Evolutionary conservation across 1,140 invertebrate species (phyloP), one percentile per base, ranked within the genome.

Genomic region (Drosophila lowei): DNA sequence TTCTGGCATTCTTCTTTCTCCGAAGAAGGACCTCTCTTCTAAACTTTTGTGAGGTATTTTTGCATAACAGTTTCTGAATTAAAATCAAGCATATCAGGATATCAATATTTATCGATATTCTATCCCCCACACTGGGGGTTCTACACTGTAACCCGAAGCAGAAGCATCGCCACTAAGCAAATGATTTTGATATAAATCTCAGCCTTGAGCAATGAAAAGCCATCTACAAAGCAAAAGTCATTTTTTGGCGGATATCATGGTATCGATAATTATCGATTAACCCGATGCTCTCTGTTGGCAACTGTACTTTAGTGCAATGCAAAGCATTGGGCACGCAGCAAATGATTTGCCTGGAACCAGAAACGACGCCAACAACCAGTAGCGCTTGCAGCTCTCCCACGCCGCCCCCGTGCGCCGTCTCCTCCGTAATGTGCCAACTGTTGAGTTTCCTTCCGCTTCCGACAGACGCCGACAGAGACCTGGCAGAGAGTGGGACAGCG

Each of bases 391-490:
- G 15, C 9, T 42, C 4, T 34, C 49, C 42, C 46, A 25, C 28
- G 38, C 3, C 42, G 21, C 11, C 13, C 9, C 9, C 34, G 34
- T 38, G 34, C 34, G 34, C 28, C 18, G 62, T 2, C 21, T 25
- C 43, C 47, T 9, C 15, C 7, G 30, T 80, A 74, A 86, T 86
- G 83, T 86, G 83, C 81, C 81, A 86, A 86, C 81, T 86, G 81
- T 86, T 86, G 81, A 86, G 81, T 86, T 88, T 86, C 77, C 83
- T 86, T 78, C 81, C 81, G 81, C 70, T 73, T 85, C 76, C 80
- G 77, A 48, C 34, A 15, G 28, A 28, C 16, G 41, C 15, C n/a
- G 15, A 16, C 13, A 6, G 34, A 30, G 25, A 7, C 9, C 18
- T 6, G 47, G 18, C 9, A 38, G 16, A 34, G 44, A 49, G 54